These are phyloP conservation scores for Neotragus pygmaeus DNA, from an alignment of 2,113 vertebrate species.

Conservation along the genomic window DNA sequence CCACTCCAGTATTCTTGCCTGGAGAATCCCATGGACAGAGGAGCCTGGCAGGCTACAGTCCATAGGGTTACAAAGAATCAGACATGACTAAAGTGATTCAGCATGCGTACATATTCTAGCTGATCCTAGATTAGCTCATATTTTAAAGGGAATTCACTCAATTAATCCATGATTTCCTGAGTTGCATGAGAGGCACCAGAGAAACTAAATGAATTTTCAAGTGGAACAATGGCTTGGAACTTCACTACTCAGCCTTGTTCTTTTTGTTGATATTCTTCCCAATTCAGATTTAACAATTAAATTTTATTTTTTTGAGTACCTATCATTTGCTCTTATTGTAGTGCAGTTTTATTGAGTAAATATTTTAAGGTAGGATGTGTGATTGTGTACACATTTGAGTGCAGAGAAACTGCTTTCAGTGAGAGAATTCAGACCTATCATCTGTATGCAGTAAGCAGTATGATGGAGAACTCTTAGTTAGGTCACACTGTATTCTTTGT, in stretches of 20 bases:
- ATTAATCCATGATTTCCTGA: neutral
- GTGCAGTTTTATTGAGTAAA: neutral
- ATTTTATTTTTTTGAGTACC: neutral
- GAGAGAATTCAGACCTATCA: neutral
- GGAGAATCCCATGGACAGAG: neutral
- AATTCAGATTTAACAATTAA: neutral
- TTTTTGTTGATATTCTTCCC: neutral
- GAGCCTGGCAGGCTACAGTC: neutral
- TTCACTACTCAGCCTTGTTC: neutral
- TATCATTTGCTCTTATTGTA: neutral
- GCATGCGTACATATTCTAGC: neutral
- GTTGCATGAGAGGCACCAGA: neutral
- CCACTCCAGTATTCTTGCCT: neutral
- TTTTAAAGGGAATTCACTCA: neutral
- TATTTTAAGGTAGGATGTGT: neutral
- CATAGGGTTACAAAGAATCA: neutral
- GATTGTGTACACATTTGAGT: neutral
- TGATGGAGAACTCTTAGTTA: constrained; percentile 13
- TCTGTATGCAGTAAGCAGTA: neutral
- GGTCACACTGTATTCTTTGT: constrained; percentile 29
- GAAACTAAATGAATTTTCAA: neutral
- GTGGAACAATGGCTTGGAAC: neutral
- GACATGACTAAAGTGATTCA: neutral
- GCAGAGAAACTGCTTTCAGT: neutral
- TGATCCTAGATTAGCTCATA: neutral